Percentiles rank a stretch among this genome's conserved stretches.
Conservation (phyloP, 2,113 vertebrate species). For the Strix aluco region DNA sequence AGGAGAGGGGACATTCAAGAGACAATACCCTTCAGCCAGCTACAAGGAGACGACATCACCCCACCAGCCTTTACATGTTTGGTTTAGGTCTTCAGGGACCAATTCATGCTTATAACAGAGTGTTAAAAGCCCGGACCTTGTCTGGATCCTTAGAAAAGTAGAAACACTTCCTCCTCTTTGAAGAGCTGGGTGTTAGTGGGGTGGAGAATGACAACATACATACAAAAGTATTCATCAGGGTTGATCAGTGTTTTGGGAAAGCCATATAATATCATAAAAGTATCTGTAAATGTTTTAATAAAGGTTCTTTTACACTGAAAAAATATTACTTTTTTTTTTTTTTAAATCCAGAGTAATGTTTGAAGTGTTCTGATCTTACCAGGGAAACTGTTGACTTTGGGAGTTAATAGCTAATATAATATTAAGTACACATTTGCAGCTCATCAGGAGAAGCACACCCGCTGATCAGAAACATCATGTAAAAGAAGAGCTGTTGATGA, state of each 20-base stretch:
- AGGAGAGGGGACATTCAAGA: neutral
- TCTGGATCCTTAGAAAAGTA: neutral
- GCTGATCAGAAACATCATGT: slow-evolving; percentile 40
- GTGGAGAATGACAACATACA: neutral
- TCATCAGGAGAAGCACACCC: slow-evolving; percentile 44
- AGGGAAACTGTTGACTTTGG: slow-evolving; percentile 63
- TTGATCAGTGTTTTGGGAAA: neutral
- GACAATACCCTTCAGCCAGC: neutral
- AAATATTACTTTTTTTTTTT: neutral
- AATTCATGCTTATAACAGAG: neutral
- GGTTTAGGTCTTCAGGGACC: neutral
- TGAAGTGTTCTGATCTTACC: slow-evolving; percentile 52
- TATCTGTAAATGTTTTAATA: slow-evolving; percentile 36
- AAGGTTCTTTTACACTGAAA: slow-evolving; percentile 4
- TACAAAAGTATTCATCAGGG: neutral
- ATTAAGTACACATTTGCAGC: slow-evolving; percentile 62
- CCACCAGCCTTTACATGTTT: neutral
- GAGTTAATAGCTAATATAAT: slow-evolving; percentile 47
- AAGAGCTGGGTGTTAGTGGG: neutral
- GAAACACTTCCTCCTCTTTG: neutral
- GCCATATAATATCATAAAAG: neutral
- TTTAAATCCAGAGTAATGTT: neutral
- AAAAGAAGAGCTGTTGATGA: slow-evolving; percentile 21
- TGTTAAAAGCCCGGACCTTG: neutral
- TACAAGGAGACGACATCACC: neutral